Percentiles rank a stretch among this genome's conserved stretches.
Conservation (phyloP, 2,888 invertebrate genomes). For the Microctonus aethiopoides region DNA sequence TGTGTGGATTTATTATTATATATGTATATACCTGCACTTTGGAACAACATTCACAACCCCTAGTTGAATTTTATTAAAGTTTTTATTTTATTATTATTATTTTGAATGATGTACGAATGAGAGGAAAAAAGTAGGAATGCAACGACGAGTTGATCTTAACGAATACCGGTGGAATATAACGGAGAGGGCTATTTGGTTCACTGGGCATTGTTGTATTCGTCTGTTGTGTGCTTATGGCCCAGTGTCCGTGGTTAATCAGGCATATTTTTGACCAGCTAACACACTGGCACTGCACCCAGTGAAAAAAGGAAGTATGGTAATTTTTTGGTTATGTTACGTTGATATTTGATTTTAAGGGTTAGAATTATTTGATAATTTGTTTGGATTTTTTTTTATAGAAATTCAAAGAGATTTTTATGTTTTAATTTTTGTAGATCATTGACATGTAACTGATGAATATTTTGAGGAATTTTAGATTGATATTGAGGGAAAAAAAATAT, state of each 20-base stretch:
- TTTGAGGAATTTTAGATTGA: neutral
- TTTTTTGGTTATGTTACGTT: neutral
- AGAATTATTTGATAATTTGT: neutral
- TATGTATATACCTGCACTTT: conserved; percentile 19
- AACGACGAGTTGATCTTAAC: conserved; percentile 19
- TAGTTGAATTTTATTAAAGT: conserved; percentile 36
- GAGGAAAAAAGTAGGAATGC: conserved; percentile 13
- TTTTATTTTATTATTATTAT: neutral
- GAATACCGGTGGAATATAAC: conserved; percentile 22
- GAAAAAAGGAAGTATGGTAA: neutral
- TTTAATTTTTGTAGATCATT: neutral
- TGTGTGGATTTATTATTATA: conserved; percentile 18
- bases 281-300: neutral
- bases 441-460: neutral
- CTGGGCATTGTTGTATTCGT: conserved; percentile 48
- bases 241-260: conserved; percentile 53
- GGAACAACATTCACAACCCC: conserved; percentile 32
- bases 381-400: neutral
- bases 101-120: conserved; percentile 8
- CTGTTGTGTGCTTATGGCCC: conserved; percentile 41
- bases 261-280: conserved; percentile 36
- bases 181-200: conserved; percentile 43
- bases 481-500: too few species aligned
- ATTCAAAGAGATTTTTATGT: too few species aligned
- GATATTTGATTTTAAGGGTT: neutral